Percentiles rank a stretch among this genome's conserved stretches.
Conservation (phyloP, 2,113 vertebrate species). For the Sitta europaea region DNA sequence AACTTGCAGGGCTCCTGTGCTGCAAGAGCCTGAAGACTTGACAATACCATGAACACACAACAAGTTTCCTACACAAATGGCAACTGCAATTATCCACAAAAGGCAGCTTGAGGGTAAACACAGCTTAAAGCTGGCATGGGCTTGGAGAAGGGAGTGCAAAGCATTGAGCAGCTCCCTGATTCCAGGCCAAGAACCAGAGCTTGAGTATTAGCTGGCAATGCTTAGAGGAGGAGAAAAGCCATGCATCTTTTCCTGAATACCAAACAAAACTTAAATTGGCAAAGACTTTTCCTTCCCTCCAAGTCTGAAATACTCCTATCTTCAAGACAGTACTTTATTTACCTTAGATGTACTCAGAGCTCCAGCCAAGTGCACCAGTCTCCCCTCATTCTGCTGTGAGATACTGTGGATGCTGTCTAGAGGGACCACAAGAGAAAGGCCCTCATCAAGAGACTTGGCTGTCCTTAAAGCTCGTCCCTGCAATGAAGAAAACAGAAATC, state of each 20-base stretch:
- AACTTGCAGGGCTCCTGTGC: neutral
- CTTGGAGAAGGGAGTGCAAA: neutral
- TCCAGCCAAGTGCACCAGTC: slow-evolving; percentile 84
- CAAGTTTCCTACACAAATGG: neutral
- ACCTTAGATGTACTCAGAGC: slow-evolving; percentile 85
- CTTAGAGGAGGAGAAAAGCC: neutral
- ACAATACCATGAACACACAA: neutral
- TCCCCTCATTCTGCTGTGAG: slow-evolving; percentile 81
- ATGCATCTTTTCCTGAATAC: neutral
- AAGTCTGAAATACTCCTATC: neutral
- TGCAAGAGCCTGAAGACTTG: neutral
- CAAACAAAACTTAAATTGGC: neutral
- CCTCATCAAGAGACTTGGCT: slow-evolving; percentile 82
- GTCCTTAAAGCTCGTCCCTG: slow-evolving; percentile 88
- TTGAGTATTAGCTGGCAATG: neutral
- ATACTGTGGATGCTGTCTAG: slow-evolving; percentile 72
- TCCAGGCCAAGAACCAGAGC: neutral
- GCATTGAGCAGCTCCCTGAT: neutral
- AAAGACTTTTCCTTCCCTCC: neutral
- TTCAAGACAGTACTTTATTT: neutral
- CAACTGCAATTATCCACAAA: neutral
- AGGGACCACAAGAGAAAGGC: slow-evolving; percentile 83
- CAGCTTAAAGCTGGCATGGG: neutral
- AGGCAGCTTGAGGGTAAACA: neutral
- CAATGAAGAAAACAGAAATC: neutral